Evolutionary conservation across 2,888 invertebrate species (phyloP).

Genomic region (Cyaniris semiargus): DNA sequence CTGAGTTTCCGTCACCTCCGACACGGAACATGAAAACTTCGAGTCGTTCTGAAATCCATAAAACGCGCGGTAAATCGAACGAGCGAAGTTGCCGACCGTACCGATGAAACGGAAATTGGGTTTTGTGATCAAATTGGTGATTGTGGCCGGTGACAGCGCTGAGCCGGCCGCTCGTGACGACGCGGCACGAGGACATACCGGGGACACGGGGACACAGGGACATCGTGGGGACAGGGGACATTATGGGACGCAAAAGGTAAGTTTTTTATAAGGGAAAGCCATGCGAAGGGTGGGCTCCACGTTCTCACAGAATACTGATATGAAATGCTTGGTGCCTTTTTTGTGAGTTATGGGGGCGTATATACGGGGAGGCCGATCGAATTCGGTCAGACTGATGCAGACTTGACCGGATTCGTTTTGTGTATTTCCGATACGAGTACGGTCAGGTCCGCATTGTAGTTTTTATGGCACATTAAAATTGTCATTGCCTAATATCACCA

Average conservation of each 20-base stretch:
- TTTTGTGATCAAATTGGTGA: slow-evolving; percentile 41
- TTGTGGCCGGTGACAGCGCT: slow-evolving; percentile 34
- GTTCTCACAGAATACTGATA: too few species aligned
- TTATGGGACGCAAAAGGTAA: not conserved
- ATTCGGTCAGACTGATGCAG: too few species aligned
- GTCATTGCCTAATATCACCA: too few species aligned
- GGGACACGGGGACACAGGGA: not conserved
- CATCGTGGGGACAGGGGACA: not conserved
- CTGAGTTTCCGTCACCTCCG: not conserved
- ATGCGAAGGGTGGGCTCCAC: not conserved
- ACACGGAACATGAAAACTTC: not conserved
- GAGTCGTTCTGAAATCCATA: slow-evolving; percentile 9
- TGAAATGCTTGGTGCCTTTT: not conserved
- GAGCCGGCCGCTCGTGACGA: not conserved
- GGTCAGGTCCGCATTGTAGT: too few species aligned
- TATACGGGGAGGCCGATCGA: too few species aligned
- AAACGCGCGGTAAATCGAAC: slow-evolving; percentile 14
- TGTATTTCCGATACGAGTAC: too few species aligned
- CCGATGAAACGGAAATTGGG: slow-evolving; percentile 39
- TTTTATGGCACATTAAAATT: too few species aligned
- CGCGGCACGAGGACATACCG: not conserved
- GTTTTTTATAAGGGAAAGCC: not conserved
- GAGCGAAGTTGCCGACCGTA: slow-evolving; percentile 35
- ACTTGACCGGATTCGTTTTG: too few species aligned
- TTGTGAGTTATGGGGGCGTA: not conserved